phyloP scores from a whole-genome alignment of 2,888 invertebrate genomes.

The Anodontia alba region DNA sequence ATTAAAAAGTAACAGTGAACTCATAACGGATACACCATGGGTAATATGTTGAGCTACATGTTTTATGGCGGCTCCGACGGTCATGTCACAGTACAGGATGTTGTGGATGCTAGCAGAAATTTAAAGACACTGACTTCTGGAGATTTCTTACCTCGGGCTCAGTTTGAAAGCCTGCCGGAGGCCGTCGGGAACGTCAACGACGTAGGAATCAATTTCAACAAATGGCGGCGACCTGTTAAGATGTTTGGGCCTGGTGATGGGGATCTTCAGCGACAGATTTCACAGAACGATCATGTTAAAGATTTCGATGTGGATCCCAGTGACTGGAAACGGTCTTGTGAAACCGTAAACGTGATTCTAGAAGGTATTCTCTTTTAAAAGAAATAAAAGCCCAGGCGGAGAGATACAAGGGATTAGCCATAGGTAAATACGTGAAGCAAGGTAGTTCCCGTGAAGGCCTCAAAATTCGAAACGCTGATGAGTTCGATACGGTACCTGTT shows the following conservation, averaged over 20 bases:
- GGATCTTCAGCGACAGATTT: not conserved
- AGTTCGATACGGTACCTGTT: constrained; percentile 54
- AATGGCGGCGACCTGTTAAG: not conserved
- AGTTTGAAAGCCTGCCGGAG: not conserved
- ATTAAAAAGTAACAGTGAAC: too few species aligned
- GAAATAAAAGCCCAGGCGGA: constrained; percentile 23
- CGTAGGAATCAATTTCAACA: constrained; percentile 13
- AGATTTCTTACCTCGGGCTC: not conserved
- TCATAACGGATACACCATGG: too few species aligned
- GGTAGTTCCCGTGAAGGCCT: constrained; percentile 61
- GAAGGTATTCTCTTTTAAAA: constrained; percentile 1
- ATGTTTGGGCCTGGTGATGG: not conserved
- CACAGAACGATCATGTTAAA: not conserved
- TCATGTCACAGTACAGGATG: not conserved
- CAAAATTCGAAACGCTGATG: constrained; percentile 51
- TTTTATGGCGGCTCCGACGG: not conserved
- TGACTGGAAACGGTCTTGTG: constrained; percentile 15
- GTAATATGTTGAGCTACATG: too few species aligned
- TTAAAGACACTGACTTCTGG: too few species aligned
- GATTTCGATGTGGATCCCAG: constrained; percentile 12
- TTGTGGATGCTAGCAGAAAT: not conserved
- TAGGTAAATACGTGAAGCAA: constrained; percentile 47
- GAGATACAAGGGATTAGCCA: constrained; percentile 27
- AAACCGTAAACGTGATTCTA: not conserved
- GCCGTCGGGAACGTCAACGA: not conserved